Percentiles rank a stretch among this genome's conserved stretches.
These are phyloP conservation scores for Phoeniculus purpureus DNA, from an alignment of 2,797 vertebrate genomes.

Conservation along the genomic window DNA sequence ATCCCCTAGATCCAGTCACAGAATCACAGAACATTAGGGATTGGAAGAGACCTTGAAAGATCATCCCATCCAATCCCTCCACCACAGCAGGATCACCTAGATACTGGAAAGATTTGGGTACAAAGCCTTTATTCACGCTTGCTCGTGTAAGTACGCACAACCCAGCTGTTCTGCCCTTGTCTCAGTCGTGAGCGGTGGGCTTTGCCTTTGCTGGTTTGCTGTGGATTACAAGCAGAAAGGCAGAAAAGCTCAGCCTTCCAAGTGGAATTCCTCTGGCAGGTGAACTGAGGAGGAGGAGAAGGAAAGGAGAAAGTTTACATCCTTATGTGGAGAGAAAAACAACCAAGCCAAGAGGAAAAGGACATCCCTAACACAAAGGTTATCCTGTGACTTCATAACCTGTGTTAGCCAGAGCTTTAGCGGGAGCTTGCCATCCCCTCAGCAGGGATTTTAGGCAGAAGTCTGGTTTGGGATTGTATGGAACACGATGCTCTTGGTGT, in stretches of 20 bases:
- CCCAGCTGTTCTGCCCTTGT: not conserved
- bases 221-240: not conserved
- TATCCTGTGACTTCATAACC: accelerated
- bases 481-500: not conserved
- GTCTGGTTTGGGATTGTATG: not conserved
- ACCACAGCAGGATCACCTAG: too few relatives aligned
- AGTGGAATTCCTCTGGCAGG: not conserved
- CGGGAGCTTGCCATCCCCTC: not conserved
- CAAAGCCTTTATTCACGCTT: slow-evolving; percentile 49
- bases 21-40: too few relatives aligned
- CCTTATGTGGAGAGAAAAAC: not conserved
- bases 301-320: not conserved
- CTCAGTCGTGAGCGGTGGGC: not conserved
- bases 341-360: not conserved
- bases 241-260: not conserved
- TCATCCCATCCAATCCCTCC: too few relatives aligned
- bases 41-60: too few relatives aligned
- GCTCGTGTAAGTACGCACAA: slow-evolving; percentile 4
- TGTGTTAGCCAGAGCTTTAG: not conserved
- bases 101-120: slow-evolving; percentile 51
- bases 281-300: not conserved
- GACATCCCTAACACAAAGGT: not conserved
- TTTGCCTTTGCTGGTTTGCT: not conserved
- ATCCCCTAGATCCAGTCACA: too few relatives aligned
- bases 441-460: not conserved